These are phyloP conservation scores for Drosophila mulleri DNA, from an alignment of 2,888 invertebrate genomes.

Conservation along the genomic window DNA sequence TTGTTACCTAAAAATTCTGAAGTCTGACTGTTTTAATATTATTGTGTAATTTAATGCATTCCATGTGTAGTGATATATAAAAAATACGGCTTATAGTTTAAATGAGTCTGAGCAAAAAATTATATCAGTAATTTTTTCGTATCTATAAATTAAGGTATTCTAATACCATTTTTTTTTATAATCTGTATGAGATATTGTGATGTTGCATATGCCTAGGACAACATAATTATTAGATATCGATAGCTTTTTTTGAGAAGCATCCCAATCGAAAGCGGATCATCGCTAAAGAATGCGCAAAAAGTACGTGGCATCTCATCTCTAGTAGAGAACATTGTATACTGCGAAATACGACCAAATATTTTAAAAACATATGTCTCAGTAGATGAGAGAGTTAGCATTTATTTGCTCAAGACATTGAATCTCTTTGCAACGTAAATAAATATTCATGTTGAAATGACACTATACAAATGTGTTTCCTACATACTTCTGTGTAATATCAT, in stretches of 20 bases:
- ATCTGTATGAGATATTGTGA: too few species aligned
- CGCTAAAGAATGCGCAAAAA: not conserved
- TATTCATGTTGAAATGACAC: conserved; percentile 38
- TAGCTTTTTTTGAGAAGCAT: not conserved
- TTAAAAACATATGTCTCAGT: conserved; percentile 8
- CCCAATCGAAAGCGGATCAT: not conserved
- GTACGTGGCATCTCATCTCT: conserved; percentile 7
- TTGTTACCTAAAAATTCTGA: not conserved
- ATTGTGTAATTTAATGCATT: too few species aligned
- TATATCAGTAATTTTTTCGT: too few species aligned
- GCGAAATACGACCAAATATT: conserved; percentile 13
- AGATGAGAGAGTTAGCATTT: not conserved
- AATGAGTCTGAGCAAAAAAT: too few species aligned
- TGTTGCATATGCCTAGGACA: not conserved
- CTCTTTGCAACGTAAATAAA: not conserved
- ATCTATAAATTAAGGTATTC: too few species aligned
- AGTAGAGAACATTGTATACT: conserved; percentile 6
- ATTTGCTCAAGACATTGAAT: conserved; percentile 4
- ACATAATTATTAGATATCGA: not conserved
- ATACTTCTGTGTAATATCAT: conserved; percentile 54
- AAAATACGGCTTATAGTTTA: too few species aligned
- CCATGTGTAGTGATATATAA: too few species aligned
- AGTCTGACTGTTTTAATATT: not conserved
- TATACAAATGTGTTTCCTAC: conserved; percentile 22
- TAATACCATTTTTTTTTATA: too few species aligned